Base-by-base conservation (phyloP, 2,797 vertebrate genomes). In the Zenarchopterus dispar region DNA sequence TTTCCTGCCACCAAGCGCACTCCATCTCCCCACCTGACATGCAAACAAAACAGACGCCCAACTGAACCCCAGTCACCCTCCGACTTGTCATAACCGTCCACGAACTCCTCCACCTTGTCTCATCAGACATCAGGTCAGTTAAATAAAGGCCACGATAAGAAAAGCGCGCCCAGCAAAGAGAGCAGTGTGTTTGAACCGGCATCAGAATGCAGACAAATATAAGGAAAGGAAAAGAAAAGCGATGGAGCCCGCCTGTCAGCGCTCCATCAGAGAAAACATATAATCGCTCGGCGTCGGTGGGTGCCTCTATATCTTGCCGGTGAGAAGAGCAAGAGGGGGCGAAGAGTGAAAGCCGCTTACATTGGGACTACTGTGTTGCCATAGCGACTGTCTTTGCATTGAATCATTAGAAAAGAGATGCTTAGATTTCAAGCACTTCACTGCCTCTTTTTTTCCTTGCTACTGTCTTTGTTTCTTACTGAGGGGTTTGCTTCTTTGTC, bases 301-400 rank as follows among this genome's bases (percentile, higher is more conserved):
- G 11, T 44, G 77, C 56, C 60, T 70, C 62, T 66, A 80, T 82
- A 85, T 78, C 80, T 84, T 78, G 82, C 78, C 28, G 70, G 64
- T n/a, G 69, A 81, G 81, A 70, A 71, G 77, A 89, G 82, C 72
- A 54, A 78, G 85, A 88, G 88, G 86, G 82, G 84, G 87, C 58
- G 81, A 84, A 78, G 83, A 88, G 78, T 75, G 73, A 84, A 89
- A 84, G 77, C 78, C 54, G 77, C 87, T 84, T 90, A 80, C 77
- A 87, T 80, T 71, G 75, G 83, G 81, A 81, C 89, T 88, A 88
- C 88, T 88, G 88, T 85, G 93, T 94, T 94, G 89, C 93, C 90
- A 94, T 94, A 83, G 92, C 16, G 81, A 94, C 91, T 88, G 88
- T 77, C 89, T 92, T 91, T 91, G 90, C 90, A 92, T 93, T 90